phyloP scores from a whole-genome alignment of 2,113 vertebrate species.

The Crotophaga sulcirostris region DNA sequence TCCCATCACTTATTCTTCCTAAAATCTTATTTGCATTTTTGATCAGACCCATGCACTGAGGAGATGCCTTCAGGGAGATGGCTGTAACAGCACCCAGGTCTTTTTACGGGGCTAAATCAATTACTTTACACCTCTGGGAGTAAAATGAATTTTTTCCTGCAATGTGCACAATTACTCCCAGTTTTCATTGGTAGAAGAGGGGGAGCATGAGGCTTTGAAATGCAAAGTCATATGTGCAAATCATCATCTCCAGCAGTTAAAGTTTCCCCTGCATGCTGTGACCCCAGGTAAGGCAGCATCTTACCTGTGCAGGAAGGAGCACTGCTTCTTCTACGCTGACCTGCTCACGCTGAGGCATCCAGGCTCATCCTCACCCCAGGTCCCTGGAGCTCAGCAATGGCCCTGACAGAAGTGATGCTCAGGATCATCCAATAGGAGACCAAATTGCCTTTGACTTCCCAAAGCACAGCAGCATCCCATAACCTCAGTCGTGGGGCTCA shows the following conservation, averaged over 20 bases:
- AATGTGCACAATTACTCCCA: neutral
- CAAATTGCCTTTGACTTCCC: neutral
- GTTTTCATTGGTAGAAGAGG: neutral
- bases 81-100: conserved; percentile 3
- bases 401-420: neutral
- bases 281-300: neutral
- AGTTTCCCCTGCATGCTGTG: fast-evolving
- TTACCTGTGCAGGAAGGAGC: neutral
- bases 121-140: conserved; percentile 40
- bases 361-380: neutral
- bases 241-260: neutral
- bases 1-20: neutral
- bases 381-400: neutral
- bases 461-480: neutral
- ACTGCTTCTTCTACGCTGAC: neutral
- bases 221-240: conserved; percentile 29
- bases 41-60: neutral
- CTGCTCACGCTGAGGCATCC: neutral
- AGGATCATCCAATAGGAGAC: neutral
- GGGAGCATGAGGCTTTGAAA: conserved; percentile 18
- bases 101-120: conserved; percentile 39
- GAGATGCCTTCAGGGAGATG: neutral
- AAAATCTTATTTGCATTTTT: conserved; percentile 55
- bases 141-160: conserved; percentile 11
- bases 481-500: fast-evolving